These are phyloP conservation scores for Poeciliopsis paucimaculata DNA, from an alignment of 2,797 vertebrate genomes.

Conservation along the genomic window DNA sequence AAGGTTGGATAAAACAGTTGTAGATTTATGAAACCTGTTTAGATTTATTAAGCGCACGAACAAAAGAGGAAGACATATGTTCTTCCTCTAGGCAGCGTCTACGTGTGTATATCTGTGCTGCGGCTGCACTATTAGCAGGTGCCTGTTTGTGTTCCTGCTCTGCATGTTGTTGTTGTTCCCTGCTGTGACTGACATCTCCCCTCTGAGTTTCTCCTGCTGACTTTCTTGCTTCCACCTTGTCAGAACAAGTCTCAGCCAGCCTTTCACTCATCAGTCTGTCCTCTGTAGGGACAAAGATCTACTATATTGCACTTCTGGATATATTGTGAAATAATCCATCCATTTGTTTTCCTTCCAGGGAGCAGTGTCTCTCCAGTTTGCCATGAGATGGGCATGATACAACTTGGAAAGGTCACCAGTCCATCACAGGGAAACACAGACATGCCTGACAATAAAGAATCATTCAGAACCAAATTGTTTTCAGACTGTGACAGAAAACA, in stretches of 20 bases:
- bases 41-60: background rate
- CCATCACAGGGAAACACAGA: background rate
- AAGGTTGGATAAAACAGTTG: background rate
- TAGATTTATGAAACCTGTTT: background rate
- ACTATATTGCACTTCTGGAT: background rate
- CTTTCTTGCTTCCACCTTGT: constrained; percentile 11
- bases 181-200: constrained; percentile 62
- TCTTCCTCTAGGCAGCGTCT: too few species aligned
- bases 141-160: background rate
- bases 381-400: background rate
- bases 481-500: background rate
- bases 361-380: background rate
- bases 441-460: background rate
- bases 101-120: background rate
- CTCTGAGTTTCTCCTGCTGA: constrained; percentile 44
- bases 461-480: background rate
- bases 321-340: background rate
- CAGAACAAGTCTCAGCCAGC: constrained; percentile 65
- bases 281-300: background rate
- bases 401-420: background rate
- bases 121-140: background rate
- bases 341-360: background rate
- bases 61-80: too few species aligned
- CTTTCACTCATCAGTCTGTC: constrained; percentile 29
- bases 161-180: constrained; percentile 49